Evolutionary conservation across 2,888 invertebrate species (phyloP).

Genomic region (Pachliopta kotzebuea): DNA sequence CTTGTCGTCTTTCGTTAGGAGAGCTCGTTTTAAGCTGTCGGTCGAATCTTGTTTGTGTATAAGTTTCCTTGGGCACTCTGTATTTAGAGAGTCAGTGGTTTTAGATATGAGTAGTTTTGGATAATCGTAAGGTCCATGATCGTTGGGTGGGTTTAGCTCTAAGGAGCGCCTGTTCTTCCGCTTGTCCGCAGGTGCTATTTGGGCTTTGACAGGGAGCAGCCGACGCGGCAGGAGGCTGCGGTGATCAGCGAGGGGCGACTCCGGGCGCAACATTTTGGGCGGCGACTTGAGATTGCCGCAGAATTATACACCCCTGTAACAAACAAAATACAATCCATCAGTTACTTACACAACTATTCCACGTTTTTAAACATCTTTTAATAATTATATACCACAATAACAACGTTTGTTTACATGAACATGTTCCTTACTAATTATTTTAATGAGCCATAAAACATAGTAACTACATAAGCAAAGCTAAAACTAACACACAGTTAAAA

Average conservation of each 20-base stretch:
- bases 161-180: conserved; percentile 72
- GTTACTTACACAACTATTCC: no score
- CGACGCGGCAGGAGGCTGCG: conserved; percentile 74
- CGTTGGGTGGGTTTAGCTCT: conserved; percentile 70
- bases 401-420: background rate
- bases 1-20: conserved; percentile 69
- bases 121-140: conserved; percentile 67
- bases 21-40: conserved; percentile 67
- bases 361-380: no score
- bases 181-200: conserved; percentile 71
- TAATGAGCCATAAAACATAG: background rate
- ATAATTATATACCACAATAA: background rate
- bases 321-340: conserved; percentile 33
- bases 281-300: conserved; percentile 59
- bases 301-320: conserved; percentile 64
- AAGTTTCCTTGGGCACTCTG: conserved; percentile 70
- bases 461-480: background rate
- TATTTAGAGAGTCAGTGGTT: conserved; percentile 73
- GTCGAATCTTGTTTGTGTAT: conserved; percentile 72
- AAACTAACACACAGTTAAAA: no score
- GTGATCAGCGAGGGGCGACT: conserved; percentile 78
- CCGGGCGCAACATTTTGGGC: conserved; percentile 74
- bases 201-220: conserved; percentile 70
- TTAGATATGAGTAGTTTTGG: conserved; percentile 75
- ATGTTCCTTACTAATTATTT: background rate